Conservation (phyloP, 2,888 invertebrate species). For the Capitulum mitella region DNA sequence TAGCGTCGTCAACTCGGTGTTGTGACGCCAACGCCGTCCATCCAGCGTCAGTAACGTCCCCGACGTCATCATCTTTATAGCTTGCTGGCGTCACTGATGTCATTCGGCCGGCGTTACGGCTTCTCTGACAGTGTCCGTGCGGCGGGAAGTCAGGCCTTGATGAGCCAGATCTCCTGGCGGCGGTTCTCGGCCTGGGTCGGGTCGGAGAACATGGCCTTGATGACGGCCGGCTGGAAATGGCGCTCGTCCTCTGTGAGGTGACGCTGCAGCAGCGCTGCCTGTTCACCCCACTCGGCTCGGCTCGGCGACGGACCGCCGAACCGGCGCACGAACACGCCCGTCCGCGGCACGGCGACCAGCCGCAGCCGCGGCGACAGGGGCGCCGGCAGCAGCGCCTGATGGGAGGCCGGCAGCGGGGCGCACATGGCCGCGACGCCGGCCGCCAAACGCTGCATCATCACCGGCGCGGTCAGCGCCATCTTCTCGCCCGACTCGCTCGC, state of each 20-base stretch:
- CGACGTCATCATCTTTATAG: too few species aligned
- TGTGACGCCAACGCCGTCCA: too few species aligned
- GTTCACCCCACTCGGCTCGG: neutral
- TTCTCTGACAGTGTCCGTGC: too few species aligned
- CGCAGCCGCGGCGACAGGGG: neutral
- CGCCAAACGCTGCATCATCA: neutral
- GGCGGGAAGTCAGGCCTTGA: neutral
- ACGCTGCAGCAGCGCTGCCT: neutral
- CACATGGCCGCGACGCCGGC: neutral
- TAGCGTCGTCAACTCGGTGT: too few species aligned
- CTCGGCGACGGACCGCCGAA: neutral
- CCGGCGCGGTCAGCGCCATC: neutral
- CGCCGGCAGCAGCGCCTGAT: neutral
- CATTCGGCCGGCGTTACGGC: too few species aligned
- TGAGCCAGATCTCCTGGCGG: conserved; percentile 10
- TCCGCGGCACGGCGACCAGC: conserved; percentile 5
- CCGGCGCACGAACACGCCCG: conserved; percentile 7
- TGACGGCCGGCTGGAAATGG: neutral
- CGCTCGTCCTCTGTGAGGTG: neutral
- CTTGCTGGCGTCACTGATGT: too few species aligned
- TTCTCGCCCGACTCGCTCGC: neutral
- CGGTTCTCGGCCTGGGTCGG: neutral
- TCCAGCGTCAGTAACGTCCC: too few species aligned
- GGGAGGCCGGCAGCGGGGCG: neutral
- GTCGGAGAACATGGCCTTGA: neutral